Evolutionary conservation across 2,797 vertebrate species (phyloP), one percentile per base, ranked within the genome.

Genomic region (Potorous gilbertii): DNA sequence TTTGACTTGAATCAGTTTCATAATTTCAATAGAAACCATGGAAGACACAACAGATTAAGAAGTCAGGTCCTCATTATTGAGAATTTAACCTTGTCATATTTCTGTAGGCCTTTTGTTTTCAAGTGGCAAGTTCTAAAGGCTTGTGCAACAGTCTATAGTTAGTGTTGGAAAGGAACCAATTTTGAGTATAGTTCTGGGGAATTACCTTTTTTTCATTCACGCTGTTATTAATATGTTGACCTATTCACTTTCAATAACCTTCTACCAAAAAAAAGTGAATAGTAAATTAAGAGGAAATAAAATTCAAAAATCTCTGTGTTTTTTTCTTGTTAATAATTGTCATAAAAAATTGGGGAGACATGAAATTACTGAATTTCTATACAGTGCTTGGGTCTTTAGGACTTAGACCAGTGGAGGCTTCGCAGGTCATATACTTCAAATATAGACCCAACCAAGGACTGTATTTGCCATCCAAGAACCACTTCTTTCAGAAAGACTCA

Each of bases 241-340:
- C 29, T 93, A 90, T 93, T 92, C 31, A 92, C 94, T 34, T 62
- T 93, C 91, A 59, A 55, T 74, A 92, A 0, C 93, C 29, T 52
- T 94, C 92, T 90, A 16, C 95, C 52, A 10, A 57, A 11, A 94
- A 94, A 81, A 87, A 11, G 62, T 96, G 55, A 97, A 94, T 57
- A 91, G 54, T 59, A 16, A 95, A 95, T 66, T 66, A 95, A 95
- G 31, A 96, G 94, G 56, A 95, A 92, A 93, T 55, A 24, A 93
- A 96, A 94, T 95, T 94, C 92, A 66, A 96, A 90, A 54, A 91
- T 62, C 94, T 93, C 91, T 91, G n/a, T 1, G 46, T 96, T 92
- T 93, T 54, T 56, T 55, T 94, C 90, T 90, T 93, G 52, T 92
- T 62, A 96, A 62, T 90, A 94, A 59, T 93, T 94, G 46, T 95